Evolutionary conservation across 2,113 vertebrate species (phyloP).

Genomic region (Leptobrachium leishanense): DNA sequence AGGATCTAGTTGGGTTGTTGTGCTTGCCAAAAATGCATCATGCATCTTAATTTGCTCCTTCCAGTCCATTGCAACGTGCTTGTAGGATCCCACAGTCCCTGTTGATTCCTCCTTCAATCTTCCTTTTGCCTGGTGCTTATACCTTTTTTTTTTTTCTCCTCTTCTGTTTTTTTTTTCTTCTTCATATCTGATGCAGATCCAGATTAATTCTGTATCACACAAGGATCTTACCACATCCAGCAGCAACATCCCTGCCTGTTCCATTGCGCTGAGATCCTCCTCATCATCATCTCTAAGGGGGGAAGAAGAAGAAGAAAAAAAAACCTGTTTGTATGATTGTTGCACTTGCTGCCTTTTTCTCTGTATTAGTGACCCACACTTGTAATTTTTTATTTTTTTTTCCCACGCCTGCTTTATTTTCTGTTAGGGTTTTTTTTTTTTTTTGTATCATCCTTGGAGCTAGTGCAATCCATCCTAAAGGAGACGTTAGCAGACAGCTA

Average conservation of each 20-base stretch:
- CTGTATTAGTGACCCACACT: not conserved
- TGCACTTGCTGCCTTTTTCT: not conserved
- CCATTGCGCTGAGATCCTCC: constrained; percentile 5
- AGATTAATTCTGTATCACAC: constrained; percentile 13
- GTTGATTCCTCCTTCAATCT: not conserved
- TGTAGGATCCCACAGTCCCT: constrained; percentile 17
- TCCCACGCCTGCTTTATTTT: not conserved
- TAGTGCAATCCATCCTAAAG: not conserved
- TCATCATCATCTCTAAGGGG: not conserved
- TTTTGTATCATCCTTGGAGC: not conserved
- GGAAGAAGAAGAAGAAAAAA: not conserved
- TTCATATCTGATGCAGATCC: constrained; percentile 37
- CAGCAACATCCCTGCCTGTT: constrained; percentile 2
- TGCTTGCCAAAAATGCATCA: constrained; percentile 69
- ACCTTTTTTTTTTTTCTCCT: not conserved
- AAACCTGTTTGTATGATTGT: not conserved
- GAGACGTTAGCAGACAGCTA: not conserved
- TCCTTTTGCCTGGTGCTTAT: constrained; percentile 4
- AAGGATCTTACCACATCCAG: not conserved
- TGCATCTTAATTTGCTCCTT: constrained; percentile 71
- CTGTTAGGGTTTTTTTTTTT: not conserved
- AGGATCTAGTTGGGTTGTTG: constrained; percentile 61
- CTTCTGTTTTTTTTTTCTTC: not conserved
- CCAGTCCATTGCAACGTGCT: constrained; percentile 49
- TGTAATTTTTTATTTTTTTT: no score